A percentile compares a stretch with the other conserved stretches of the same genome.
phyloP scores from a whole-genome alignment of 2,797 vertebrate species.

The Rhinichthys osculus region DNA sequence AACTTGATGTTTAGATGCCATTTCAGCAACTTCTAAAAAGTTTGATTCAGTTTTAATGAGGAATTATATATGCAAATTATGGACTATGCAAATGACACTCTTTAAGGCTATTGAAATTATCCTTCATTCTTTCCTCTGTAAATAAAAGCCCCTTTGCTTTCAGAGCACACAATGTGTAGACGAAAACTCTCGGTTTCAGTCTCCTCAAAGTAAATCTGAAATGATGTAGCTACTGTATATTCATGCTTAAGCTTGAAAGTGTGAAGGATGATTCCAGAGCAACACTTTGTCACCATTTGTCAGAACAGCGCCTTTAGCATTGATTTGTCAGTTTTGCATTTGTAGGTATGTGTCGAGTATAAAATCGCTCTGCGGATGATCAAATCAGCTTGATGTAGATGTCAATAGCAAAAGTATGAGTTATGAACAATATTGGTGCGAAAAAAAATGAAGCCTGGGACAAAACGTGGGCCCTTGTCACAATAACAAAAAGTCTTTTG shows the following conservation, averaged over 20 bases:
- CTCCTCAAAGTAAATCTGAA: conserved; percentile 14
- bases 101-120: conserved; percentile 17
- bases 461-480: background rate
- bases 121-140: background rate
- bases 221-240: conserved; percentile 11
- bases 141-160: conserved; percentile 28
- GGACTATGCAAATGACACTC: conserved; percentile 17
- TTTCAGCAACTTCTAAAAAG: conserved; percentile 35
- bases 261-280: conserved; percentile 9
- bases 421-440: background rate
- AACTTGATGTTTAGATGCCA: conserved; percentile 11
- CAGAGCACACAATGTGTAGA: background rate
- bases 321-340: conserved; percentile 40
- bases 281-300: conserved; percentile 41
- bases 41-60: conserved; percentile 23
- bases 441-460: background rate
- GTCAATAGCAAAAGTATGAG: conserved; percentile 31
- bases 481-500: background rate
- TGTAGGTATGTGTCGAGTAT: conserved; percentile 23
- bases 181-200: background rate
- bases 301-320: conserved; percentile 29
- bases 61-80: conserved; percentile 14
- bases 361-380: conserved; percentile 21
- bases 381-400: conserved; percentile 26
- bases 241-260: background rate